Evolutionary conservation across 2,888 invertebrate species (phyloP).

Genomic region (Sthenelais limicola): DNA sequence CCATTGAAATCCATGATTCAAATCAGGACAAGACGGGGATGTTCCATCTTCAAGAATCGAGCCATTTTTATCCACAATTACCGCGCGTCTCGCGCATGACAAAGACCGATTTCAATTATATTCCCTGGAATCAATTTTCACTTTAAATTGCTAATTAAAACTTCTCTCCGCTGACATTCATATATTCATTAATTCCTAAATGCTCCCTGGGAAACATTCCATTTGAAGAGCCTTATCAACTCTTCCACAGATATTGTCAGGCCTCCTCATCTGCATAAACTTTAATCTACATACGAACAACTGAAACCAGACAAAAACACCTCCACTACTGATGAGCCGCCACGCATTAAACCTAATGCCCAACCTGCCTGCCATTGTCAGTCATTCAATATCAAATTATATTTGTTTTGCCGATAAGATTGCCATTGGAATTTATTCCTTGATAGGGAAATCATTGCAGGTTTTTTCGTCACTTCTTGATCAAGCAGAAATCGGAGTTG

Average conservation of each 20-base stretch:
- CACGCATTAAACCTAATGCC: conserved; percentile 5
- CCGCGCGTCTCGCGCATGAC: too few relatives aligned
- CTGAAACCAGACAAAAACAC: neutral
- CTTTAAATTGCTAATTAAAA: conserved; percentile 30
- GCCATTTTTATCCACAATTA: too few relatives aligned
- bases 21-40: too few relatives aligned
- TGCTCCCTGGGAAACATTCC: conserved; percentile 20
- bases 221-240: conserved; percentile 7
- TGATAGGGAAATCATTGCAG: conserved; percentile 28
- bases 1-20: too few relatives aligned
- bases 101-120: conserved; percentile 13
- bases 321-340: neutral
- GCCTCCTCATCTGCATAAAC: conserved; percentile 23
- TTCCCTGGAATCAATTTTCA: conserved; percentile 15
- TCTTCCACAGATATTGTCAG: conserved; percentile 29
- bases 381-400: conserved; percentile 29
- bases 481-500: conserved; percentile 6
- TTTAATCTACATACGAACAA: conserved; percentile 24
- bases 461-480: neutral
- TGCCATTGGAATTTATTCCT: conserved; percentile 25
- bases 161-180: conserved; percentile 27
- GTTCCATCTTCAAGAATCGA: too few relatives aligned
- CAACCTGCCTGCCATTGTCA: neutral
- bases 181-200: conserved; percentile 29
- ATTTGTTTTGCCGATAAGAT: conserved; percentile 23